Conservation (phyloP, 1,140 invertebrate genomes). For the Saccostrea echinata region DNA sequence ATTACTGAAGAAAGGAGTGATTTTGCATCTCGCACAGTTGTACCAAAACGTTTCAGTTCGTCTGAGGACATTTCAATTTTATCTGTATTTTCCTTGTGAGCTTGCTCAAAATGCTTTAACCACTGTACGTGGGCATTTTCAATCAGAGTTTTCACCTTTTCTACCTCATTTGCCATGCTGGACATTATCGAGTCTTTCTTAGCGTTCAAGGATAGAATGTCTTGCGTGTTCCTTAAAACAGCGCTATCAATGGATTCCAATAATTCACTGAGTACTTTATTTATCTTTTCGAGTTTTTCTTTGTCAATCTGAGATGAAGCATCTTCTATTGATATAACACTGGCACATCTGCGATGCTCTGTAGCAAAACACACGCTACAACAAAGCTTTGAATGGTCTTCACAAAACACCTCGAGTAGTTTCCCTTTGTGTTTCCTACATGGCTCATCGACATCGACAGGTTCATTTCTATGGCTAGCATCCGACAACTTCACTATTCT, state of each 20-base stretch:
- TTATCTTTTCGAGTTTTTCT: background rate
- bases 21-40: too few species aligned
- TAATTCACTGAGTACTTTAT: background rate
- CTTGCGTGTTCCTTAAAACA: background rate
- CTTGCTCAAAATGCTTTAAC: background rate
- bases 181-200: background rate
- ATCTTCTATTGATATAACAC: background rate
- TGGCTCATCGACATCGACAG: background rate
- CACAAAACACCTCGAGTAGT: background rate
- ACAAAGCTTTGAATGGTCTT: background rate
- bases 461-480: background rate
- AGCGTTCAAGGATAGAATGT: background rate
- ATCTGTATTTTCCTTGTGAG: background rate
- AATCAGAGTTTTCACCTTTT: background rate
- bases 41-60: too few species aligned
- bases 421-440: background rate
- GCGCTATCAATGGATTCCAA: background rate
- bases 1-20: too few species aligned
- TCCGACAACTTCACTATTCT: background rate
- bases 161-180: background rate
- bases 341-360: background rate
- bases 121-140: background rate
- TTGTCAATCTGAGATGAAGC: background rate
- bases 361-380: background rate
- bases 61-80: background rate